Evolutionary conservation across 2,888 invertebrate genomes (phyloP).

Genomic region (Ariolimax columbianus): DNA sequence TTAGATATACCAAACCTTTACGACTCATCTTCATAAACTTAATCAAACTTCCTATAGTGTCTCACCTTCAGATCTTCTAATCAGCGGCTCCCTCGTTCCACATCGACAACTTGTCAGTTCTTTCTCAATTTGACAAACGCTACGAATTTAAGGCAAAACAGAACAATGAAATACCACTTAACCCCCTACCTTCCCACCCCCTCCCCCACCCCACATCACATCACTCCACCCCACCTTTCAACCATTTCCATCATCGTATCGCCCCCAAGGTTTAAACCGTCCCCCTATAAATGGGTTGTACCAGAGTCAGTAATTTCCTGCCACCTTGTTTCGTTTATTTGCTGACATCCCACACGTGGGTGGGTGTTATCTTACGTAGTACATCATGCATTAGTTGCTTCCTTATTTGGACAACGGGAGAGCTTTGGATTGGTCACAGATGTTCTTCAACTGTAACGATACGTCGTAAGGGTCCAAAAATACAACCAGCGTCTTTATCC

Average conservation of each 20-base stretch:
- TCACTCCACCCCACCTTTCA: not conserved
- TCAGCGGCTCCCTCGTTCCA: no score
- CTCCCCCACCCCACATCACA: not conserved
- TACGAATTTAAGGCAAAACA: not conserved
- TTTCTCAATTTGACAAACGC: not conserved
- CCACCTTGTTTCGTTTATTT: slow-evolving; percentile 4
- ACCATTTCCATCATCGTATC: no score
- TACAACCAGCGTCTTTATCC: not conserved
- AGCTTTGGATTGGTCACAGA: not conserved
- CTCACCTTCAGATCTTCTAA: not conserved
- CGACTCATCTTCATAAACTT: no score
- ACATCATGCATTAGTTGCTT: not conserved
- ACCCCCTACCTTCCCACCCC: not conserved
- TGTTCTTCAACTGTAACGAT: not conserved
- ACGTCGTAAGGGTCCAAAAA: not conserved
- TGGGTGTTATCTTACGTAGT: slow-evolving; percentile 4
- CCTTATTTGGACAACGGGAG: slow-evolving; percentile 28
- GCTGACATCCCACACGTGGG: slow-evolving; percentile 19
- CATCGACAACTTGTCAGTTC: not conserved
- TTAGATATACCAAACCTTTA: no score
- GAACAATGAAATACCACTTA: not conserved
- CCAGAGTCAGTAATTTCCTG: not conserved
- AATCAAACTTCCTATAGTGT: not conserved
- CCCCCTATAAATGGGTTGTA: not conserved
- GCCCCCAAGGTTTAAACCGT: no score